phyloP scores from a whole-genome alignment of 2,113 vertebrate species.

The Tinamus guttatus region DNA sequence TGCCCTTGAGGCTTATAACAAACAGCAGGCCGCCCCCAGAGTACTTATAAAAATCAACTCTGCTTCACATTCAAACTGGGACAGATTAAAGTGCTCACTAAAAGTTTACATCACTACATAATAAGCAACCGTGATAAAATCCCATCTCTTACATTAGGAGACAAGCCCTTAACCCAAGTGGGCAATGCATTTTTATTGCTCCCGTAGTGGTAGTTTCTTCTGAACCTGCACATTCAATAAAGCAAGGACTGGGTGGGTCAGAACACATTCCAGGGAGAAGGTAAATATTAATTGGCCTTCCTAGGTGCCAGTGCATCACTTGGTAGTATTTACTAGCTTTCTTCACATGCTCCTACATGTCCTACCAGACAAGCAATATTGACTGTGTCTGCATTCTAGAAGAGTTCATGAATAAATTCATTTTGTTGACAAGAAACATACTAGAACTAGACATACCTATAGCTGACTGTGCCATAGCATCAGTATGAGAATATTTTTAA shows the following conservation, averaged over 20 bases:
- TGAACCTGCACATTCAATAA: neutral
- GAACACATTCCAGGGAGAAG: neutral
- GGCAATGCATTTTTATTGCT: neutral
- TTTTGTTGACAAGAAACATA: neutral
- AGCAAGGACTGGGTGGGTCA: neutral
- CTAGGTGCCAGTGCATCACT: neutral
- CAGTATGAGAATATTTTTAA: neutral
- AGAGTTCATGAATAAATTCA: slow-evolving; percentile 22
- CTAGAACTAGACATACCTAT: neutral
- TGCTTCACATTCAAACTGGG: neutral
- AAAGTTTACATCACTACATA: neutral
- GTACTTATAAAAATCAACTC: neutral
- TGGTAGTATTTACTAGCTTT: neutral
- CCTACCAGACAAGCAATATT: neutral
- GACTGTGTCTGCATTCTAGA: neutral
- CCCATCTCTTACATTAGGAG: slow-evolving; percentile 36
- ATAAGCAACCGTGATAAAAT: slow-evolving; percentile 19
- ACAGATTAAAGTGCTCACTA: neutral
- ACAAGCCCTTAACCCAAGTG: neutral
- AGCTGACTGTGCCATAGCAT: neutral
- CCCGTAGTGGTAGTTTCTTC: neutral
- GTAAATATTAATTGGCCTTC: neutral
- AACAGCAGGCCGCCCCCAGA: neutral
- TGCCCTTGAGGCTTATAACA: neutral
- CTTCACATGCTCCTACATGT: neutral